Evolutionary conservation across 2,113 vertebrate genomes (phyloP), one percentile per base, ranked within the genome.

Genomic region (Empidonax traillii): DNA sequence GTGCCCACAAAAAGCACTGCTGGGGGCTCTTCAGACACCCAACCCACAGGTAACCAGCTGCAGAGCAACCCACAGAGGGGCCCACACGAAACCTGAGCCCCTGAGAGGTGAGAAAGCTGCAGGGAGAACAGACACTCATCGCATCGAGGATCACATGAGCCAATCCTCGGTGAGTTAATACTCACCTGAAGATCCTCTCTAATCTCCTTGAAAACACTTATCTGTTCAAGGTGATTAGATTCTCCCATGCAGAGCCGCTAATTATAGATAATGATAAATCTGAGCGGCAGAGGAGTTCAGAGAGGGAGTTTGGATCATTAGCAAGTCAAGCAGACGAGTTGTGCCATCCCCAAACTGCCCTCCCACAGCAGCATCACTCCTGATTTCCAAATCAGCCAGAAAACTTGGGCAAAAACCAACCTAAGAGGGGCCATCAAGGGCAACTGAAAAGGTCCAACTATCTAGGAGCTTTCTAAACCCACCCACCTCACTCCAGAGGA

Each of bases 151-250:
- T 78, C 81, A 73, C 75, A 21, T 53, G 53, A 85, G 52, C 47
- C 62, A 56, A 55, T 14, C 53, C 68, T 19, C 12, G 8, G 71
- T 53, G 43, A 91, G 89, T 87, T 86, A 90, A 95, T 80, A 47
- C 71, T 82, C 47, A 82, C 78, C 85, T 73, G 59, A 69, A 90
- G 72, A 94, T 90, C 85, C 81, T 72, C 55, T 85, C 77, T 94
- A 84, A 89, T 88, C 93, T 83, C 89, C 96, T 94, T 89, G 67
- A 90, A 78, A 95, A 87, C 81, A 72, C 85, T 93, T 80, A 77
- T 24, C 63, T 67, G 56, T 30, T 92, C 83, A 90, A 97, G 90
- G 88, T 94, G 87, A 91, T 95, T 90, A 94, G 76, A 66, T 81
- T 74, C 87, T 83, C 67, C 52, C 13, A 9, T 52, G 74, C 51